These are phyloP conservation scores for Olivierus martensii DNA, from an alignment of 1,140 invertebrate genomes.

Conservation along the genomic window DNA sequence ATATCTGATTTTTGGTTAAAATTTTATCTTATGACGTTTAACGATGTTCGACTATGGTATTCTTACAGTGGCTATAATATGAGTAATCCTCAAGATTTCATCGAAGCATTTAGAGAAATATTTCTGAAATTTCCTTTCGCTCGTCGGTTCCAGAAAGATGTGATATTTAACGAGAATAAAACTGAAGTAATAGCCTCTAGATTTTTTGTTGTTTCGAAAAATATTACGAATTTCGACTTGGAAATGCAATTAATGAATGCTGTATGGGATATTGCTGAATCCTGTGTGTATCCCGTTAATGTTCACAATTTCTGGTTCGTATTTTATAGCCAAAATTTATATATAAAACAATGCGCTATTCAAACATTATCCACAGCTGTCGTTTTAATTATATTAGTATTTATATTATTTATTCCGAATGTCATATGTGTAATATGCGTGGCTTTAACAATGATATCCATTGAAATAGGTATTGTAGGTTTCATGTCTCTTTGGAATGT, in stretches of 20 bases:
- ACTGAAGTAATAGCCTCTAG: constrained; percentile 65
- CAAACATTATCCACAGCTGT: constrained; percentile 85
- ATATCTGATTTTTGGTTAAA: constrained; percentile 85
- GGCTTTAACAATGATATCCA: too few species aligned
- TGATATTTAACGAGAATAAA: constrained; percentile 59
- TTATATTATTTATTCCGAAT: constrained; percentile 90
- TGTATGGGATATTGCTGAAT: constrained; percentile 55
- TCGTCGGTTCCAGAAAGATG: constrained; percentile 52
- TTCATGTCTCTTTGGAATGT: constrained; percentile 93
- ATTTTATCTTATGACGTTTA: constrained; percentile 61
- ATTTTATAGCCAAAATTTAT: constrained; percentile 86
- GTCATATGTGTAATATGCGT: constrained; percentile 86
- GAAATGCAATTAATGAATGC: constrained; percentile 79
- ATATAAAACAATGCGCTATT: constrained; percentile 77
- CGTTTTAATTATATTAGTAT: constrained; percentile 85
- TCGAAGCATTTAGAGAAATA: constrained; percentile 54
- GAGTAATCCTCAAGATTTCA: constrained; percentile 56
- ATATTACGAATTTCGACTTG: constrained; percentile 73
- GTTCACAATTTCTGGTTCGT: constrained; percentile 90
- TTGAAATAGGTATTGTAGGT: too few species aligned
- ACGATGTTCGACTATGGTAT: constrained; percentile 49
- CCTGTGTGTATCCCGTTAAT: constrained; percentile 64
- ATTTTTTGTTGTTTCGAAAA: constrained; percentile 74
- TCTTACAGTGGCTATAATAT: constrained; percentile 48
- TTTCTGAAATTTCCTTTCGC: constrained; percentile 38